phyloP scores from a whole-genome alignment of 2,797 vertebrate genomes.

The Crax fasciolata region DNA sequence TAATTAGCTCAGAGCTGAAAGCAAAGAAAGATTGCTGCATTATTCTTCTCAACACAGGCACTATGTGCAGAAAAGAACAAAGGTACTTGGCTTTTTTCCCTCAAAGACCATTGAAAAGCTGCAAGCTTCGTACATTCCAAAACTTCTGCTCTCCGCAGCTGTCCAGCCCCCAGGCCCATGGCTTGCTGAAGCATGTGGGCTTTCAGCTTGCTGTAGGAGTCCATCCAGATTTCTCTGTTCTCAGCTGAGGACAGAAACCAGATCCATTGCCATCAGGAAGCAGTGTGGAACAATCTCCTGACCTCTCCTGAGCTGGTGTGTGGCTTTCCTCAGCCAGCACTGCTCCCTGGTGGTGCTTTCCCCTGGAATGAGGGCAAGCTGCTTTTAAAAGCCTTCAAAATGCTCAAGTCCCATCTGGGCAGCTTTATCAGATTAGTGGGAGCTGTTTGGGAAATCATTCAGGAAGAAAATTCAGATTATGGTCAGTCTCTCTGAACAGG shows the following conservation, averaged over 20 bases:
- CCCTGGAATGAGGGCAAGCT: background rate
- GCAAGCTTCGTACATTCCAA: background rate
- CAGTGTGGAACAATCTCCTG: background rate
- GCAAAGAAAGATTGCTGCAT: background rate
- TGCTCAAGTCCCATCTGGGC: background rate
- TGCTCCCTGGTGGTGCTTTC: background rate
- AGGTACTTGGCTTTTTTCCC: conserved; percentile 3
- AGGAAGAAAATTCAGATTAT: background rate
- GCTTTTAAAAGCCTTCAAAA: background rate
- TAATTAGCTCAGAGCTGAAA: conserved; percentile 37
- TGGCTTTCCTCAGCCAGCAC: background rate
- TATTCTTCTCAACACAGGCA: background rate
- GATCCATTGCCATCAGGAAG: background rate
- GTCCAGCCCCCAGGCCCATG: background rate
- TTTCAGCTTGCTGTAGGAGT: background rate
- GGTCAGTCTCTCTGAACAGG: background rate
- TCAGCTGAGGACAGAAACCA: background rate
- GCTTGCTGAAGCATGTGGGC: background rate
- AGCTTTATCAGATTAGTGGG: background rate
- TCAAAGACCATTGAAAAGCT: background rate
- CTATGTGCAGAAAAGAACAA: background rate
- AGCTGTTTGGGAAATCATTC: background rate
- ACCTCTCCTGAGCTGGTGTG: background rate
- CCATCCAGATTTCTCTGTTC: background rate
- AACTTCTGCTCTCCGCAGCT: background rate